Evolutionary conservation across 92 coral and sea anemone species (phyloP), one percentile per base, ranked within the genome.

Genomic region (Isaurus tuberculatus): DNA sequence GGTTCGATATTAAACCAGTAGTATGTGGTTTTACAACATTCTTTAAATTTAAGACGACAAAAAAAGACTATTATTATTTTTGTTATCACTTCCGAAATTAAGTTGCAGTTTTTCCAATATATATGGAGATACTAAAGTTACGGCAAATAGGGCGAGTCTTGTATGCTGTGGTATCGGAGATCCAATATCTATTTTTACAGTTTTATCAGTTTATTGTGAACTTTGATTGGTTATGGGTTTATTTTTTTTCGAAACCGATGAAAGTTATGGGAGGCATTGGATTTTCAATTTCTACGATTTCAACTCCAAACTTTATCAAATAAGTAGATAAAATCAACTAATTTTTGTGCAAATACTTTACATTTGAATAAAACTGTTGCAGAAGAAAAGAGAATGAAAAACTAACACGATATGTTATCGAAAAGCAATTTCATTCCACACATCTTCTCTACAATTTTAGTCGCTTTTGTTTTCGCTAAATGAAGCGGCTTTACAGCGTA

Each of bases 1-100:
- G 82, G 53, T 57, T 77, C 58, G 70, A 58, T 58, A 58, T 58
- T 77, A 77, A 75, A 57, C 27, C 82, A 60, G 82, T 46, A 34
- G 70, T 57, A 9, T 75, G 25, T 37, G 53, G 42, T 49, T 58
- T 77, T 58, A 22, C 1, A 29, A 28, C 8, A 34, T n/a, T 77
- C 58, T 57, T 34, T 2, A 30, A 27, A 57, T 34, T 44, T 51
- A 30, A 51, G 31, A 44, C 13, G 46, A 16, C 16, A 36, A 74
- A 74, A 73, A 30, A 14, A 27, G 42, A 8, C 10, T 40, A n/a
- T 51, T 43, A 77, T 58, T 74, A 49, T 17, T 74, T 77, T 75
- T 22, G 58, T 77, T 77, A 64, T 27, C 33, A 37, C 49, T 32
- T 57, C 69, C 31, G 70, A 77, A 77, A 77, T 77, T 57, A n/a